phyloP scores from a whole-genome alignment of 2,888 invertebrate genomes.

The Notodonta ziczac region DNA sequence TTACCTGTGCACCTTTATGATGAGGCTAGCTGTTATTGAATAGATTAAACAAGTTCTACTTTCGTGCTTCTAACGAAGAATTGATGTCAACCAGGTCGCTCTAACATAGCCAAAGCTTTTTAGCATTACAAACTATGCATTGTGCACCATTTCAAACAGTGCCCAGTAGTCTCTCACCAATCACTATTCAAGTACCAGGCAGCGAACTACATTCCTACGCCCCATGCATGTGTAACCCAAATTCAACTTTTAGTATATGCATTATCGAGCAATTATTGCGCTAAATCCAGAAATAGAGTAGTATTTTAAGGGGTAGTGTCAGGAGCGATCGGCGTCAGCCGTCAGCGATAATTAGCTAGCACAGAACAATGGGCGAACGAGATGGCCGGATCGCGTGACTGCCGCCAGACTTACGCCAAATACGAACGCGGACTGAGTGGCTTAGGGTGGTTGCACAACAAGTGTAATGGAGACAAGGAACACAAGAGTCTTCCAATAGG shows the following conservation, averaged over 20 bases:
- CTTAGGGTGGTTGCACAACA: constrained; percentile 12
- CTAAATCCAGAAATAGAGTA: constrained; percentile 16
- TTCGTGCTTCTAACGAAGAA: too few species aligned
- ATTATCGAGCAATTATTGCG: constrained; percentile 9
- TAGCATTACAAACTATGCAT: too few species aligned
- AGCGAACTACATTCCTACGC: too few species aligned
- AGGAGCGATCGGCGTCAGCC: constrained; percentile 32
- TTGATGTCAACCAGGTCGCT: too few species aligned
- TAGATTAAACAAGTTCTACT: too few species aligned
- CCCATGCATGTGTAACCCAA: too few species aligned
- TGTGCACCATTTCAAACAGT: too few species aligned
- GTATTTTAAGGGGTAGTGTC: constrained; percentile 28
- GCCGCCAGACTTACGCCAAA: constrained; percentile 12
- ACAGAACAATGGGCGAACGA: constrained; percentile 42
- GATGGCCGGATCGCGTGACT: constrained; percentile 62
- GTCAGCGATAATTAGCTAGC: constrained; percentile 52
- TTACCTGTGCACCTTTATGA: background rate
- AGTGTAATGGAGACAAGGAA: background rate
- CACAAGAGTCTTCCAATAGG: background rate
- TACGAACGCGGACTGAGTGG: constrained; percentile 15
- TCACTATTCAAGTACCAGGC: too few species aligned
- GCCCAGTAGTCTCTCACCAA: too few species aligned
- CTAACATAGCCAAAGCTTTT: too few species aligned
- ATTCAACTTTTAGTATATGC: background rate
- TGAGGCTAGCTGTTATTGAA: too few species aligned